These are phyloP conservation scores for Rhagonycha lutea DNA, from an alignment of 2,888 invertebrate genomes.

Conservation along the genomic window DNA sequence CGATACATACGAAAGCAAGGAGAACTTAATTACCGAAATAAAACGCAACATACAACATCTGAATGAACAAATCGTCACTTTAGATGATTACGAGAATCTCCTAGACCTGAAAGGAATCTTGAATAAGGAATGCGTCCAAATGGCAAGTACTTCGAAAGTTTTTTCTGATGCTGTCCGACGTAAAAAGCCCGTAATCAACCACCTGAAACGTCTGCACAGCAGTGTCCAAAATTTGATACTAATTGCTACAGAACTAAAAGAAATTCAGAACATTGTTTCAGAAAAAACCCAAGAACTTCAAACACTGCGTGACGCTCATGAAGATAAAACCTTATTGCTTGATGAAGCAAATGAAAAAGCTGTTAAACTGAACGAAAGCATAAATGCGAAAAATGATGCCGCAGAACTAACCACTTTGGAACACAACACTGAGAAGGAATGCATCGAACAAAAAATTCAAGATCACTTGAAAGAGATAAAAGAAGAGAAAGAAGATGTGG, in stretches of 20 bases:
- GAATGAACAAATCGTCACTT: conserved; percentile 6
- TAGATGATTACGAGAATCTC: neutral
- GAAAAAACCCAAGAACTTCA: neutral
- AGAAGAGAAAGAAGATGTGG: neutral
- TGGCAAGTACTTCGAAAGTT: neutral
- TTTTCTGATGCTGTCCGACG: neutral
- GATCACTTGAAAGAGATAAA: neutral
- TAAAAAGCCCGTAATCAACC: neutral
- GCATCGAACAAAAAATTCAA: neutral
- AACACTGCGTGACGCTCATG: neutral
- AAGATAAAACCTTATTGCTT: neutral
- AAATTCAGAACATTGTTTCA: neutral
- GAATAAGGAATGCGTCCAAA: neutral
- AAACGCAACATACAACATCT: neutral
- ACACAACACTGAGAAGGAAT: neutral
- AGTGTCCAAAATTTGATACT: neutral
- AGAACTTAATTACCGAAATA: neutral
- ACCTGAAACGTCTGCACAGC: neutral
- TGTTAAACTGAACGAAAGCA: neutral
- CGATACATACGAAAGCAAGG: neutral
- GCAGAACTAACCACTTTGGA: neutral
- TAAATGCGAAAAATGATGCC: neutral
- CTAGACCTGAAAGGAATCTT: neutral
- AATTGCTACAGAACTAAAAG: neutral
- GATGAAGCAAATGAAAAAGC: neutral